These are phyloP conservation scores for Caranx ignobilis DNA, from an alignment of 2,113 vertebrate species.

Conservation along the genomic window DNA sequence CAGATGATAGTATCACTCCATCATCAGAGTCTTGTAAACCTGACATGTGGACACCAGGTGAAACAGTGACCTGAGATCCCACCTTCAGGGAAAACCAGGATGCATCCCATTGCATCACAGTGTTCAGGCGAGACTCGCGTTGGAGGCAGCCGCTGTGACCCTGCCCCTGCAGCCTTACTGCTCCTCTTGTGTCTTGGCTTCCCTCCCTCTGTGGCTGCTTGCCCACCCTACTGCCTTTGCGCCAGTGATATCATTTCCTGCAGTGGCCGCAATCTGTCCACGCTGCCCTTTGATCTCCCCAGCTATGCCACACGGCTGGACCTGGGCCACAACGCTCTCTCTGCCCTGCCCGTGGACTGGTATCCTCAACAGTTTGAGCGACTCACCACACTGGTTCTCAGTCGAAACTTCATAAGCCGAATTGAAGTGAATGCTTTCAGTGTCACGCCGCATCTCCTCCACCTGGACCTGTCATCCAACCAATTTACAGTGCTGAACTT, in stretches of 20 bases:
- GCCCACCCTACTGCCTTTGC: conserved; percentile 87
- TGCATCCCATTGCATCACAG: conserved; percentile 47
- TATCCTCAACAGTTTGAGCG: conserved; percentile 78
- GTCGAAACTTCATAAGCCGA: conserved; percentile 83
- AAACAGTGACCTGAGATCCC: conserved; percentile 67
- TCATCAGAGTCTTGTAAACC: conserved; percentile 11
- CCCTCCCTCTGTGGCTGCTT: conserved; percentile 77
- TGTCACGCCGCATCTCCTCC: conserved; percentile 80
- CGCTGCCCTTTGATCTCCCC: conserved; percentile 82
- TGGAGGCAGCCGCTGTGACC: conserved; percentile 22
- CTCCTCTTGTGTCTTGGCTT: conserved; percentile 61
- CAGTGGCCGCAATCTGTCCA: conserved; percentile 86
- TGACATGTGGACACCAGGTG: conserved; percentile 59
- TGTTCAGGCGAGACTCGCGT: conserved; percentile 18
- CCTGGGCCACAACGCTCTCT: conserved; percentile 88
- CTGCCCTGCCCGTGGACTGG: conserved; percentile 83
- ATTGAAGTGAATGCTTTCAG: conserved; percentile 84
- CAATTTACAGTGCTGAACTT: conserved; percentile 79
- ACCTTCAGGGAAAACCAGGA: conserved; percentile 63
- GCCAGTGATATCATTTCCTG: conserved; percentile 90
- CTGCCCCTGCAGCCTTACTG: conserved; percentile 62
- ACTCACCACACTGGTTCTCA: conserved; percentile 84
- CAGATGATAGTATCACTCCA: conserved; percentile 10
- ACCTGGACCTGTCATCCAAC: conserved; percentile 90
- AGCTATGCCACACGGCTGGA: conserved; percentile 86